Conservation (phyloP, 2,888 invertebrate genomes). For the Julus scanicus region DNA sequence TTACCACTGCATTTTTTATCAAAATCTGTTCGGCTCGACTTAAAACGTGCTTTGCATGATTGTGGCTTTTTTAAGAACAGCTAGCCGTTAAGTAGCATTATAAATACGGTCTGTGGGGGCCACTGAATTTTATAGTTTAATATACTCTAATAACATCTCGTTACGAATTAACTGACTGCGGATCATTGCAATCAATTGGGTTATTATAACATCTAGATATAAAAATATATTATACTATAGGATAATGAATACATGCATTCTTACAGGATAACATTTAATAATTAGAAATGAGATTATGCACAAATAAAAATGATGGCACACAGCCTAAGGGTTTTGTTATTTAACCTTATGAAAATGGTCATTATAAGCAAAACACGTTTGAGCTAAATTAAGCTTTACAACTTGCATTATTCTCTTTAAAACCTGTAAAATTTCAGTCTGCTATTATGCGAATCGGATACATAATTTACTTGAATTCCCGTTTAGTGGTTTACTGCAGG, state of each 20-base stretch:
- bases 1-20: neutral
- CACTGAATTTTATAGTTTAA: constrained; percentile 31
- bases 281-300: too few species aligned
- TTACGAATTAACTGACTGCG: neutral
- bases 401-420: neutral
- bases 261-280: too few species aligned
- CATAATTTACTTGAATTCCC: neutral
- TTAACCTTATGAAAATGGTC: neutral
- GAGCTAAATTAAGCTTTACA: neutral
- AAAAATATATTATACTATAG: too few species aligned
- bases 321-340: neutral
- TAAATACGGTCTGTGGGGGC: neutral
- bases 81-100: neutral
- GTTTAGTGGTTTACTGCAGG: constrained; percentile 27
- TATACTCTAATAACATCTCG: neutral
- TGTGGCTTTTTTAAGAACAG: neutral
- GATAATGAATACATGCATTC: too few species aligned
- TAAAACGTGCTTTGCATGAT: constrained; percentile 6
- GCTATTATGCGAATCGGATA: neutral
- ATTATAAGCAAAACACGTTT: constrained; percentile 19
- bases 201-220: too few species aligned
- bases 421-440: neutral
- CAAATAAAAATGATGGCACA: neutral
- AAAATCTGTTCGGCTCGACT: constrained; percentile 7
- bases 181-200: neutral